phyloP scores from a whole-genome alignment of 2,888 invertebrate species.

The Campoletis raptor region DNA sequence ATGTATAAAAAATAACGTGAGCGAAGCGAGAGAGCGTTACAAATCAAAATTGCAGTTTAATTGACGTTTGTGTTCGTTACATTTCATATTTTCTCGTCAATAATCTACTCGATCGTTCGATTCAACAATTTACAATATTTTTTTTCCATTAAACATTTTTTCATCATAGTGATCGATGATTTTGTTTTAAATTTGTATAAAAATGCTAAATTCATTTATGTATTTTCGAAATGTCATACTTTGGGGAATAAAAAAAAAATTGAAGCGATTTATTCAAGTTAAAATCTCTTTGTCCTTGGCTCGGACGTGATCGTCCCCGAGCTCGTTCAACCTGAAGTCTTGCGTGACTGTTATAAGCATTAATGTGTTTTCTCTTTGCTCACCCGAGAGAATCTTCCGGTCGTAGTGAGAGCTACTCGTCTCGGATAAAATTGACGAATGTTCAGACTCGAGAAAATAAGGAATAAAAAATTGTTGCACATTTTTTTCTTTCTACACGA shows the following conservation, averaged over 20 bases:
- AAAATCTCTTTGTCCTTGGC: background rate
- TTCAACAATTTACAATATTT: background rate
- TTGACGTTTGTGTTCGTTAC: conserved; percentile 32
- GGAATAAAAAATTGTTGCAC: no score
- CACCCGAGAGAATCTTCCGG: conserved; percentile 10
- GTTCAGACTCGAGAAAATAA: background rate
- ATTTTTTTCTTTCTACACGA: background rate
- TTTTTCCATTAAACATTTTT: background rate
- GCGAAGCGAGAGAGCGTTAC: conserved; percentile 52
- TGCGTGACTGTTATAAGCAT: background rate
- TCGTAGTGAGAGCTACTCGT: background rate
- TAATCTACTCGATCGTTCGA: conserved; percentile 8
- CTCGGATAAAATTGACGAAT: conserved; percentile 3
- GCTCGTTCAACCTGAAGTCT: background rate
- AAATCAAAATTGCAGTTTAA: conserved; percentile 57
- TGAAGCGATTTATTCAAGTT: background rate
- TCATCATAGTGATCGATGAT: no score
- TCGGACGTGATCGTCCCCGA: background rate
- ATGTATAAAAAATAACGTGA: background rate
- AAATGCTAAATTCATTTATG: background rate
- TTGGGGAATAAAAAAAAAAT: background rate
- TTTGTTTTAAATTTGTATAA: background rate
- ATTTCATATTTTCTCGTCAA: conserved; percentile 20
- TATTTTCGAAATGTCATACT: background rate
- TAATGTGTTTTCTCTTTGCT: background rate